Evolutionary conservation across 2,888 invertebrate species (phyloP).

Genomic region (Heliothis peltigera): DNA sequence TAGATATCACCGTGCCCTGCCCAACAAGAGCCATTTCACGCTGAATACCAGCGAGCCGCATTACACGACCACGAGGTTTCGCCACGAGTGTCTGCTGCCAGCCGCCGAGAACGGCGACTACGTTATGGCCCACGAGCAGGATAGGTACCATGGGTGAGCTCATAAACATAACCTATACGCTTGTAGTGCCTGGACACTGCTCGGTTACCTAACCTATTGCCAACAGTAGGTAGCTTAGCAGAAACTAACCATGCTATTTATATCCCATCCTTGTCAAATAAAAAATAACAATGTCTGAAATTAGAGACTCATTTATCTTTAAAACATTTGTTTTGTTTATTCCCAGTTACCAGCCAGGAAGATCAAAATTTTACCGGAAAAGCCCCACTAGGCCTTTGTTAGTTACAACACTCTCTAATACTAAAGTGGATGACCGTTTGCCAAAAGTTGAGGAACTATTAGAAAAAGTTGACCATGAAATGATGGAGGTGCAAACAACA

Average conservation of each 20-base stretch:
- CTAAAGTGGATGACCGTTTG: conserved; percentile 82
- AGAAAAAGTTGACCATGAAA: conserved; percentile 84
- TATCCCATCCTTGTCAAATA: neutral
- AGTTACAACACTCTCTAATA: conserved; percentile 82
- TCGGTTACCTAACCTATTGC: conserved; percentile 38
- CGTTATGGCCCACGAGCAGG: conserved; percentile 82
- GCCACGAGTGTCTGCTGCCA: conserved; percentile 82
- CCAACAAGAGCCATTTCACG: conserved; percentile 84
- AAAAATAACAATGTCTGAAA: too few species aligned
- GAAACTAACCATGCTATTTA: conserved; percentile 31
- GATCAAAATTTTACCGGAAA: conserved; percentile 79
- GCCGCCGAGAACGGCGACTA: conserved; percentile 85
- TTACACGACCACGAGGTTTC: conserved; percentile 70
- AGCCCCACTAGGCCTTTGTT: conserved; percentile 81
- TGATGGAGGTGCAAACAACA: conserved; percentile 78
- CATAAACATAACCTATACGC: conserved; percentile 69
- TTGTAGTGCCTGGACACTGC: conserved; percentile 41
- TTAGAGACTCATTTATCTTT: conserved; percentile 5
- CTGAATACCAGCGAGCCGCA: conserved; percentile 78
- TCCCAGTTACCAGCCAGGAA: conserved; percentile 79
- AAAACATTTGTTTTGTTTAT: conserved; percentile 35
- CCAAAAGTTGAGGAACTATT: conserved; percentile 87
- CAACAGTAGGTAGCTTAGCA: conserved; percentile 18
- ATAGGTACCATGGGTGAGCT: conserved; percentile 78
- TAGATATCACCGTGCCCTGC: conserved; percentile 73